phyloP scores from a whole-genome alignment of 1,140 invertebrate genomes.

The Magallana gigas region DNA sequence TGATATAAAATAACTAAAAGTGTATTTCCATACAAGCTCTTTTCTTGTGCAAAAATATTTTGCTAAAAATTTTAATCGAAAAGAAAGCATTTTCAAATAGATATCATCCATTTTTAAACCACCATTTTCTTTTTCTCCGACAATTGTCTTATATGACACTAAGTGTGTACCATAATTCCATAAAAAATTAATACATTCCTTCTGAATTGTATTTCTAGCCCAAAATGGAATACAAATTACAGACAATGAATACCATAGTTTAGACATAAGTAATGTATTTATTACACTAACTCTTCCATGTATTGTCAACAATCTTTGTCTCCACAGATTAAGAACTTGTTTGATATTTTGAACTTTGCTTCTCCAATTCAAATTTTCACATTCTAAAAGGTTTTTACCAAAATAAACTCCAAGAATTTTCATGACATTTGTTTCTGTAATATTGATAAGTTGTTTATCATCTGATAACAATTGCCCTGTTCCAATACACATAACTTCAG shows the following conservation, averaged over 20 bases:
- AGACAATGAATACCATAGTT: slow-evolving; percentile 13
- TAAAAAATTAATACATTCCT: not conserved
- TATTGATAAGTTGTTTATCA: not conserved
- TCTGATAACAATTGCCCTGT: not conserved
- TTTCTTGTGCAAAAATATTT: not conserved
- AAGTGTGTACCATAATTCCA: no score
- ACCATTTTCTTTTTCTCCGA: not conserved
- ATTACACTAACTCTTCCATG: not conserved
- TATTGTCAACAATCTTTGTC: not conserved
- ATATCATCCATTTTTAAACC: not conserved
- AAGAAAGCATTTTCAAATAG: not conserved
- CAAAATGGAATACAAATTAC: not conserved
- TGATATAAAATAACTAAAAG: not conserved
- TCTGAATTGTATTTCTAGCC: not conserved
- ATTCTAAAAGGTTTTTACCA: not conserved
- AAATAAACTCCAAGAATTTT: not conserved
- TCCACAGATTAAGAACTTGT: not conserved
- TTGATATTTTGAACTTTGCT: not conserved
- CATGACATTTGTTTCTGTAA: slow-evolving; percentile 1
- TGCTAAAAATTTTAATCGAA: not conserved
- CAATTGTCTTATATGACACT: no score
- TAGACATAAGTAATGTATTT: not conserved
- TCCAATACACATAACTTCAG: no score
- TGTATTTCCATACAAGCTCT: not conserved
- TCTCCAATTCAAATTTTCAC: not conserved